Percentiles rank a stretch among this genome's conserved stretches.
Conservation (phyloP, 2,888 invertebrate species). For the Lasioglossum pauxillum region DNA sequence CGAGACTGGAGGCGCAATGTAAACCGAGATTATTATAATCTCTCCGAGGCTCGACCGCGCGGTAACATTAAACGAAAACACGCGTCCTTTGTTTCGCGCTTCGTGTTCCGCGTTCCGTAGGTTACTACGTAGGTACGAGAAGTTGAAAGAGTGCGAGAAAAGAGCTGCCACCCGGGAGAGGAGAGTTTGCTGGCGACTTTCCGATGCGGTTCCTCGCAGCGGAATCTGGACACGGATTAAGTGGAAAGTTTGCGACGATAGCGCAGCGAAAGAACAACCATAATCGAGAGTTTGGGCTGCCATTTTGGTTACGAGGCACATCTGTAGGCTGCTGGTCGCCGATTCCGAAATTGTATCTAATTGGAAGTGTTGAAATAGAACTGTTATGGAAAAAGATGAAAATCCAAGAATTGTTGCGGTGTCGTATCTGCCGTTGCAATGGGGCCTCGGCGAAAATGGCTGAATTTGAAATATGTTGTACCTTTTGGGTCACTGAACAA, state of each 20-base stretch:
- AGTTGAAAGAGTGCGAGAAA: slow-evolving; percentile 40
- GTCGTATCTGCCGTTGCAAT: too few species aligned
- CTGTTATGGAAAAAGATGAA: too few species aligned
- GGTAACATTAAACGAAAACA: slow-evolving; percentile 82
- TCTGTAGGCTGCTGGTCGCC: not conserved
- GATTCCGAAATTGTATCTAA: slow-evolving; percentile 2
- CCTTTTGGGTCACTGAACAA: too few species aligned
- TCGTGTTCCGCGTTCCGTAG: slow-evolving; percentile 70
- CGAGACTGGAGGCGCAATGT: slow-evolving; percentile 79
- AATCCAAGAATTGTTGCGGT: too few species aligned
- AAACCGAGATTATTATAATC: slow-evolving; percentile 84
- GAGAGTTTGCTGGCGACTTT: slow-evolving; percentile 66
- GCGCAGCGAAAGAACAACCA: slow-evolving; percentile 54
- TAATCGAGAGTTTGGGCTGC: slow-evolving; percentile 49
- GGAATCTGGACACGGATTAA: slow-evolving; percentile 67
- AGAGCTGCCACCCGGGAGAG: slow-evolving; percentile 4
- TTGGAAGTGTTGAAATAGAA: too few species aligned
- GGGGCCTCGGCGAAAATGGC: too few species aligned
- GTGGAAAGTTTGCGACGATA: slow-evolving; percentile 67
- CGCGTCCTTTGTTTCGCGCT: slow-evolving; percentile 78
- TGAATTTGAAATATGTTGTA: too few species aligned
- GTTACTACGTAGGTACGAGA: slow-evolving; percentile 34
- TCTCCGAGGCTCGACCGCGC: slow-evolving; percentile 82
- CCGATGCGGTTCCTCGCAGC: slow-evolving; percentile 62
- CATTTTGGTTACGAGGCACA: slow-evolving; percentile 31